Conservation (phyloP, 1,140 invertebrate genomes). For the Heterodera schachtii region DNA sequence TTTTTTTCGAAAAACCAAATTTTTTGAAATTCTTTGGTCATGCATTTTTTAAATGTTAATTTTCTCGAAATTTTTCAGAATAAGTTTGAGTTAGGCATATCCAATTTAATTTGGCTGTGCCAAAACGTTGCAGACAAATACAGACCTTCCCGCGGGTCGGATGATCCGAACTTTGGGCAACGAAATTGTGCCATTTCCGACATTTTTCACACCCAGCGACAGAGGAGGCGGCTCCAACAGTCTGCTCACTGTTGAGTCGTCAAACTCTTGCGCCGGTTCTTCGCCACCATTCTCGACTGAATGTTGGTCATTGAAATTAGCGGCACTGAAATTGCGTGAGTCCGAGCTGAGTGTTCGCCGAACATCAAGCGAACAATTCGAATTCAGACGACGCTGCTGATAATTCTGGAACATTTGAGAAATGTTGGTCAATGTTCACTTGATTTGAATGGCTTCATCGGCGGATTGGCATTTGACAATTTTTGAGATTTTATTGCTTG, state of each 20-base stretch:
- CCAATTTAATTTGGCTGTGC: no score
- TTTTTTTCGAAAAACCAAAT: no score
- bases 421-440: no score
- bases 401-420: background rate
- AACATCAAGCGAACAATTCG: background rate
- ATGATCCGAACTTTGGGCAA: background rate
- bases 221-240: background rate
- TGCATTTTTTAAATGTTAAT: no score
- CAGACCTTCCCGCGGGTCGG: background rate
- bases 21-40: no score
- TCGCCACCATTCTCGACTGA: background rate
- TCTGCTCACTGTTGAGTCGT: conserved; percentile 2
- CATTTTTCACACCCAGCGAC: background rate
- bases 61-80: no score
- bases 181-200: background rate
- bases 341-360: background rate
- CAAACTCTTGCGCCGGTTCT: background rate
- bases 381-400: conserved; percentile 19
- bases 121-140: no score
- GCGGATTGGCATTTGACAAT: no score
- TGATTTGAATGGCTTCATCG: no score
- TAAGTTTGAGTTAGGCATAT: no score
- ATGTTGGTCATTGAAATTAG: background rate
- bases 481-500: no score
- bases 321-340: background rate